Evolutionary conservation across 2,113 vertebrate species (phyloP), one percentile per base, ranked within the genome.

Genomic region (Ancistrus triradiatus): DNA sequence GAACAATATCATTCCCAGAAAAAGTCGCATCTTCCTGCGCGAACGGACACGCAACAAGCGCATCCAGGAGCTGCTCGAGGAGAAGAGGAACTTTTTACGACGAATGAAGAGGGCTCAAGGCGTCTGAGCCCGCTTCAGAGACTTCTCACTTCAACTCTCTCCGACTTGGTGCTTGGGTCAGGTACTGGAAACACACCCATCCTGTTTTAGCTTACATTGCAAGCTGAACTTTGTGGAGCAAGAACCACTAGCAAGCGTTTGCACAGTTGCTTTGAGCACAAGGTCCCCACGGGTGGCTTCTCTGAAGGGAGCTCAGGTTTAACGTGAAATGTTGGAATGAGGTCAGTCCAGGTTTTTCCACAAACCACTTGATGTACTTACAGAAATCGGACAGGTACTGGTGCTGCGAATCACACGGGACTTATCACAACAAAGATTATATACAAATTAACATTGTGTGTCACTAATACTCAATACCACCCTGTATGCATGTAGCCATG

Each of bases 1-100:
- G 14, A 92, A 90, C 79, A 95, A 97, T 80, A 74, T 91, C 75
- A 93, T 97, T 58, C 84, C 88, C 13, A 79, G 73, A 49, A 90
- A 86, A 69, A 89, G 83, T 0, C 72, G 84, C 1, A 79, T 90
- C 67, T 91, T 81, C 3, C 82, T 84, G 0, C 80, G 86, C 0
- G 95, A 96, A 81, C 89, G 84, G 85, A 98, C 93, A 55, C 91
- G 83, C 82, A 98, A 98, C 86, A 92, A 91, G 73, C 89, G 95
- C 33, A 97, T 98, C 80, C 93, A 98, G 76, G 86, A 95, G 83
- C 88, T 98, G 74, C 89, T 98, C 3, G 90, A 90, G 53, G 95
- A 95, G 74, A 94, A 94, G 74, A 81, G 83, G 79, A 90, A 88
- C 81, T 87, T 86, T 71, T 84, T 88, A 40, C 88, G 88, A 18